phyloP scores from a whole-genome alignment of 2,113 vertebrate genomes.

The Gadus chalcogrammus region DNA sequence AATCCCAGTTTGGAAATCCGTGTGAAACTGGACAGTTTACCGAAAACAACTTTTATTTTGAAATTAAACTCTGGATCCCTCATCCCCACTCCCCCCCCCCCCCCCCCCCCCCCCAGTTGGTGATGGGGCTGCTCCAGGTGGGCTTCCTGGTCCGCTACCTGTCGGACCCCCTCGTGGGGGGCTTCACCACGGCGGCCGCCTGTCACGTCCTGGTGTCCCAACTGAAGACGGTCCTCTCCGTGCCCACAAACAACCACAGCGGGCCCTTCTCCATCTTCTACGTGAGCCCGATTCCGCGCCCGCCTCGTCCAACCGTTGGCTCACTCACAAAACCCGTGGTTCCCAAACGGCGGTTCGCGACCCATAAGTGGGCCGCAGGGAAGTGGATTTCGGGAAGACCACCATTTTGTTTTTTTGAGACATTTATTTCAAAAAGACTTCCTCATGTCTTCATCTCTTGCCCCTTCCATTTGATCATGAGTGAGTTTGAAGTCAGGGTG shows the following conservation, averaged over 20 bases:
- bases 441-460: no score
- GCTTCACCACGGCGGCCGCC: slow-evolving; percentile 92
- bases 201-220: slow-evolving; percentile 92
- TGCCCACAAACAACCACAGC: slow-evolving; percentile 68
- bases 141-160: slow-evolving; percentile 93
- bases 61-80: no score
- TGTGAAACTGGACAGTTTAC: no score
- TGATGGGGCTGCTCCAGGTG: slow-evolving; percentile 80
- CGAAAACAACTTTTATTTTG: no score
- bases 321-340: background rate
- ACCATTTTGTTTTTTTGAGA: background rate
- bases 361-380: background rate
- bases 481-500: background rate
- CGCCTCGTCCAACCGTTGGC: no score
- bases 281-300: slow-evolving; percentile 68
- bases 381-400: background rate
- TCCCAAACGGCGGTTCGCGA: background rate
- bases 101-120: slow-evolving; percentile 72
- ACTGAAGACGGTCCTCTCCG: slow-evolving; percentile 88
- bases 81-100: no score
- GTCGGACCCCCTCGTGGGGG: slow-evolving; percentile 90
- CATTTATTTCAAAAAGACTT: background rate
- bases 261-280: slow-evolving; percentile 82
- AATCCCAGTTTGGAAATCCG: no score
- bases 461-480: no score